Base-by-base conservation (phyloP, 2,888 invertebrate genomes). In the Amblyjoppa fuscipennis region DNA sequence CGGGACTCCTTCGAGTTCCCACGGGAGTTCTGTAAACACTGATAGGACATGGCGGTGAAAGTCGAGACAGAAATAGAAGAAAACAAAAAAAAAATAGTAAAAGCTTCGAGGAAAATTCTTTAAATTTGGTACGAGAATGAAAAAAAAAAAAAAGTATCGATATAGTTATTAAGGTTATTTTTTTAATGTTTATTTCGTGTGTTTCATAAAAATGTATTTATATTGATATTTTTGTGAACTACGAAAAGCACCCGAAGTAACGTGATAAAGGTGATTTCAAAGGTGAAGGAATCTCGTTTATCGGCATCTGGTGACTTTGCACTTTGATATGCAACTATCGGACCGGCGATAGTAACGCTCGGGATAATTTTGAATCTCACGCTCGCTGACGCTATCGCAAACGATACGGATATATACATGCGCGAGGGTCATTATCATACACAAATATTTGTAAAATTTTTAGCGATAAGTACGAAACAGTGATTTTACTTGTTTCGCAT, bases 321-420 rank as follows among this genome's bases (percentile, higher is more conserved):
- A 61, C 61, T 61, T 25, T 61, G 61, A 61, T 61, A 61, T 31
- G 61, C 61, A 61, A 61, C 61, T 61, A 61, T 28, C 25, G 25
- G 28, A 13, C 11, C 1, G 61, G 61, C 61, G 31, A 61, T 61
- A 61, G 28, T 31, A 3, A 56, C 28, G 5, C 20, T 25, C 28
- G 13, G 4, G 34, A 31, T 13, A 28, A 61, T 28, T 61, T 61
- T 5, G 59, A 13, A 25, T 59, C 20, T 59, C 59, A 16, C 61
- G 61, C 31, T 31, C 28, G 11, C 31, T 53, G 61, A 16, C 61
- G 34, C 34, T 61, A 61, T 61, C 61, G 7, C 31, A 3, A 61
- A 16, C 28, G 61, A 61, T 61, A 61, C 34, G 61, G 61, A 61
- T 61, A 61, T 1, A 11, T 7, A 28, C 61, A 4, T 3, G 28